Evolutionary conservation across 2,113 vertebrate genomes (phyloP), one percentile per base, ranked within the genome.

Genomic region (Sitta europaea): DNA sequence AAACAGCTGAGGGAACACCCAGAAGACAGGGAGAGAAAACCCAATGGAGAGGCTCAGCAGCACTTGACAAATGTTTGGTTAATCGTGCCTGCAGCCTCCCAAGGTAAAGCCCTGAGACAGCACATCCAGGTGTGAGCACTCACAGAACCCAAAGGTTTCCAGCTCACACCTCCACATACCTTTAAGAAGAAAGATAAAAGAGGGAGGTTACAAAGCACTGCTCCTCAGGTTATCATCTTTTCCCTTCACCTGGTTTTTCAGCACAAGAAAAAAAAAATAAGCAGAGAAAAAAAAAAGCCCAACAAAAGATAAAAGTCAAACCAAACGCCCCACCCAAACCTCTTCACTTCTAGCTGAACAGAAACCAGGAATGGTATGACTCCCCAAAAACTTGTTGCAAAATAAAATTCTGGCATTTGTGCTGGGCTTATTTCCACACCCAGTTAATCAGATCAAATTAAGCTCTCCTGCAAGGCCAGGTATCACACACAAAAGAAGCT

Each of bases 261-360:
- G 54, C 17, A 50, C 10, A 12, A 17, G 1, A 7, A 43, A 11
- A 20, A 45, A 65, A 45, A 36, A 36, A 43, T 7, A 21, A 27
- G 19, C 1, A 9, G 5, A 17, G 4, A 4, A 25, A 29, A 51
- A 25, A 29, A 51, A 18, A 6, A 6, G 0, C 11, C 7, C 16
- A 74, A 12, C 23, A 31, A 53, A 59, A 67, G 6, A 25, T 4
- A 57, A 29, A 76, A 43, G 3, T 4, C 31, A 33, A 73, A 51
- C 5, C 7, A 53, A 74, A 15, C 6, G 10, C 19, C 15, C 36
- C 53, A 28, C 4, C 4, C 6, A 24, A 81, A 76, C 2, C 3
- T 62, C 14, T 91, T 68, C 3, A 25, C 55, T 35, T 84, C 4
- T 18, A 47, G 16, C 9, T 38, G 14, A 74, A 27, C 12, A 74